Evolutionary conservation across 2,888 invertebrate genomes (phyloP).

Genomic region (Lasioglossum malachurum): DNA sequence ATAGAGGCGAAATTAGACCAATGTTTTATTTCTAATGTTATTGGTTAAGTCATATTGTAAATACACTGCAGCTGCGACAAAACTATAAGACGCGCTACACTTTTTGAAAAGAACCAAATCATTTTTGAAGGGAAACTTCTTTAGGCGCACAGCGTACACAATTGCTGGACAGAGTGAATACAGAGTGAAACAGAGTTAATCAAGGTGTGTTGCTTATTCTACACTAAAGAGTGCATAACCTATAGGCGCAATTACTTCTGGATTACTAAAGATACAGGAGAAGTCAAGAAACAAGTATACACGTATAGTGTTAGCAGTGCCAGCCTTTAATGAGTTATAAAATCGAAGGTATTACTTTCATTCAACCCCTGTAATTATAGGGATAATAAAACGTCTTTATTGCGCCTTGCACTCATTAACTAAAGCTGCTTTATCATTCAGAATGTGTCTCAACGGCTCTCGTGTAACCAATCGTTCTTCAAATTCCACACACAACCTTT

Average conservation of each 20-base stretch:
- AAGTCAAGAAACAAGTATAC: not conserved
- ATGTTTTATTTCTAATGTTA: not conserved
- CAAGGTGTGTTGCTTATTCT: not conserved
- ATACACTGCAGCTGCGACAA: too few relatives aligned
- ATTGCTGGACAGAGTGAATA: too few relatives aligned
- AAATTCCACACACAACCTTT: not conserved
- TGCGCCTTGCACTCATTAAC: not conserved
- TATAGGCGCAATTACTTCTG: not conserved
- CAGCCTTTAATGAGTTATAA: not conserved
- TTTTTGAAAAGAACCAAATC: too few relatives aligned
- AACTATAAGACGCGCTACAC: too few relatives aligned
- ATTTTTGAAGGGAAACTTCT: too few relatives aligned
- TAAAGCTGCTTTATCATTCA: not conserved
- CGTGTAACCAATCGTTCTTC: not conserved
- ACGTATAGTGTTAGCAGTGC: not conserved
- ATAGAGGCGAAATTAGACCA: not conserved
- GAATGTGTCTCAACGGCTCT: not conserved
- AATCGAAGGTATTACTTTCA: constrained; percentile 1
- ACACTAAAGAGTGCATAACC: not conserved
- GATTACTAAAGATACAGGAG: not conserved
- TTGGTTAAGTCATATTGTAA: not conserved
- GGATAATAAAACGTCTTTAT: not conserved
- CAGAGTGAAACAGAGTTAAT: too few relatives aligned
- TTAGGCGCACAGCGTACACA: too few relatives aligned
- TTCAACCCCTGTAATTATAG: not conserved